Percentiles rank a stretch among this genome's conserved stretches.
Conservation (phyloP, 1,140 invertebrate genomes). For the Liolophura sinensis region DNA sequence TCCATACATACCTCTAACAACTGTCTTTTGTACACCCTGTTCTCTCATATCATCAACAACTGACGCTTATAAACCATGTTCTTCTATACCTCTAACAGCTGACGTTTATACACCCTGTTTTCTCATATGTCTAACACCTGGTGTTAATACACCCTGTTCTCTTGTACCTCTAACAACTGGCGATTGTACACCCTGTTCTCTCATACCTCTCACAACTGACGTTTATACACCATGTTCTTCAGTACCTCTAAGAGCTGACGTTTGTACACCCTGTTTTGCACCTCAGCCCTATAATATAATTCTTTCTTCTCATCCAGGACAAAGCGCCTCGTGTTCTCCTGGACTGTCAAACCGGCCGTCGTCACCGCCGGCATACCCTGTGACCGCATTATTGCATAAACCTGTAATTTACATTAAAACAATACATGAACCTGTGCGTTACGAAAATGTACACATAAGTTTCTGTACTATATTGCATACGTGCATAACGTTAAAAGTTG, state of each 20-base stretch:
- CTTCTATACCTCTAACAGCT: slow-evolving; percentile 69
- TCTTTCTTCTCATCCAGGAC: slow-evolving; percentile 69
- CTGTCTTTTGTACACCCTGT: slow-evolving; percentile 84
- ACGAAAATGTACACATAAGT: too few relatives aligned
- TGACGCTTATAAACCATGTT: too few relatives aligned
- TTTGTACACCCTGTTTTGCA: slow-evolving; percentile 87
- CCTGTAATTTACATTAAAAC: slow-evolving; percentile 42
- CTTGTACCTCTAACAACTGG: slow-evolving; percentile 70
- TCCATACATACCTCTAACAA: slow-evolving; percentile 69
- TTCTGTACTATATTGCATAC: too few relatives aligned
- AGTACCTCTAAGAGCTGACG: slow-evolving; percentile 73
- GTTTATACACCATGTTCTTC: too few relatives aligned
- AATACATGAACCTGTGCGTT: too few relatives aligned
- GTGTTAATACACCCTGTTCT: too few relatives aligned
- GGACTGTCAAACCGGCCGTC: slow-evolving; percentile 83
- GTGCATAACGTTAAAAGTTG: too few relatives aligned
- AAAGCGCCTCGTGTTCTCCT: slow-evolving; percentile 76
- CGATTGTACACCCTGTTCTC: slow-evolving; percentile 87
- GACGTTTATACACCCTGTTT: slow-evolving; percentile 84
- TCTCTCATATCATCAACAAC: slow-evolving; percentile 62
- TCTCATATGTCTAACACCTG: slow-evolving; percentile 57
- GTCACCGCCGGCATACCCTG: slow-evolving; percentile 80
- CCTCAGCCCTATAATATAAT: slow-evolving; percentile 81
- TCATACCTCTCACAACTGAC: background rate
- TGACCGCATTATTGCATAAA: slow-evolving; percentile 58